Base-by-base conservation (phyloP, 2,797 vertebrate genomes). In the Geotrypetes seraphini region DNA sequence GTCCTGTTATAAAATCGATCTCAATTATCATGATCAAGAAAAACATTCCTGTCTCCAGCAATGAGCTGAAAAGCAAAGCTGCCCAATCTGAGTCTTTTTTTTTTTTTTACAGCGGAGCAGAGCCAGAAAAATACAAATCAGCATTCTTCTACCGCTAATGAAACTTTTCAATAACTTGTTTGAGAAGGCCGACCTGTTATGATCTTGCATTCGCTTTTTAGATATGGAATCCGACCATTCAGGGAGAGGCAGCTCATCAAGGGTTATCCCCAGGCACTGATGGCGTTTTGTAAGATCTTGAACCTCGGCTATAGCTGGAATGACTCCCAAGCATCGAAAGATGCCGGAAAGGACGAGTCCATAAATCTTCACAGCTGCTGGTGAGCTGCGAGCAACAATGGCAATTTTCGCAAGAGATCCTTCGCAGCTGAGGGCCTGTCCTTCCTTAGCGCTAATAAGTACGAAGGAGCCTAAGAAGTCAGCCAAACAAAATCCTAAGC, bases 371-470 rank as follows among this genome's bases (percentile, higher is more conserved):
- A 43, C 26, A 21, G 7, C 38, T 16, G 15, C 36, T 47, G 45
- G 53, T 0, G 0, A 53, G 51, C 36, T 39, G 34, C 31, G 36
- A 14, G 31, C 3, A 3, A 28, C 22, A 42, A 32, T 31, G 47
- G 55, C 62, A 38, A 43, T 72, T 69, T 68, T 45, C 66, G 40
- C 66, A 50, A 47, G 58, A 56, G 61, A 60, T 46, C 37, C 60
- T 45, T n/a, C 39, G 60, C 67, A 58, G 39, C 57, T 60, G 45
- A 28, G 29, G 49, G 26, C 47, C 70, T 57, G 46, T 58, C 83
- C 73, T 79, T 73, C 56, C 53, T 43, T 43, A 65, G 73, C 74
- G 73, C 54, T 65, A 81, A 63, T 45, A 69, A 55, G 36, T 54
- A 62, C 36, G 30, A 73, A 68, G 74, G 75, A 68, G 71, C 46